These are phyloP conservation scores for Tursiops truncatus DNA, from an alignment of 2,113 vertebrate genomes.

Conservation along the genomic window DNA sequence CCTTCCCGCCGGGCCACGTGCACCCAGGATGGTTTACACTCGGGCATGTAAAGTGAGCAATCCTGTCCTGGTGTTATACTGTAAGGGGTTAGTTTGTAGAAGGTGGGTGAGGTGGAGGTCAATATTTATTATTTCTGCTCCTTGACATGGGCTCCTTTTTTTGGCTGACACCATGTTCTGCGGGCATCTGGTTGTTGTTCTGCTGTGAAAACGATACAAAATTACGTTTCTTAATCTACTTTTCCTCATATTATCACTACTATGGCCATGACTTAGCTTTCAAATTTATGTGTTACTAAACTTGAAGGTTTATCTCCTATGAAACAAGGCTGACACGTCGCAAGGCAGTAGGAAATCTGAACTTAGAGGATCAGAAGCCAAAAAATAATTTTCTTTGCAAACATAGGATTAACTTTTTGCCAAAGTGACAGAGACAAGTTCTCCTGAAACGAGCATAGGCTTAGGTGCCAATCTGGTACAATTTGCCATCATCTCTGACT, in stretches of 20 bases:
- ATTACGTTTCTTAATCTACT: background rate
- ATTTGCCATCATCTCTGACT: background rate
- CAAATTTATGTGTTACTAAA: background rate
- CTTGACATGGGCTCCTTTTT: background rate
- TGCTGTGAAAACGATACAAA: background rate
- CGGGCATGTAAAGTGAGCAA: background rate
- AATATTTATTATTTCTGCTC: background rate
- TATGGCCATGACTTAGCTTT: background rate
- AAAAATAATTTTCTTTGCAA: background rate
- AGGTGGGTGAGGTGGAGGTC: background rate
- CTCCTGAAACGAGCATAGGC: background rate
- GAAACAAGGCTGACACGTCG: background rate
- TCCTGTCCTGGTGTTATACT: accelerated
- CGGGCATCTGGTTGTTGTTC: background rate
- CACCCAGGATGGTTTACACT: background rate
- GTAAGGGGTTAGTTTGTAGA: background rate
- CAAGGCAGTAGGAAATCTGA: background rate
- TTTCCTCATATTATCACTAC: background rate
- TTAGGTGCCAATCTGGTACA: background rate
- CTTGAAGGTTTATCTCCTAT: background rate
- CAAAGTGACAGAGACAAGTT: background rate
- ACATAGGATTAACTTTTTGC: background rate
- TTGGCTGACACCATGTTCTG: background rate
- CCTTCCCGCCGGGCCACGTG: background rate
- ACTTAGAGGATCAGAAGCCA: background rate